These are phyloP conservation scores for Drosophila bocqueti DNA, from an alignment of 1,140 invertebrate species.

Conservation along the genomic window DNA sequence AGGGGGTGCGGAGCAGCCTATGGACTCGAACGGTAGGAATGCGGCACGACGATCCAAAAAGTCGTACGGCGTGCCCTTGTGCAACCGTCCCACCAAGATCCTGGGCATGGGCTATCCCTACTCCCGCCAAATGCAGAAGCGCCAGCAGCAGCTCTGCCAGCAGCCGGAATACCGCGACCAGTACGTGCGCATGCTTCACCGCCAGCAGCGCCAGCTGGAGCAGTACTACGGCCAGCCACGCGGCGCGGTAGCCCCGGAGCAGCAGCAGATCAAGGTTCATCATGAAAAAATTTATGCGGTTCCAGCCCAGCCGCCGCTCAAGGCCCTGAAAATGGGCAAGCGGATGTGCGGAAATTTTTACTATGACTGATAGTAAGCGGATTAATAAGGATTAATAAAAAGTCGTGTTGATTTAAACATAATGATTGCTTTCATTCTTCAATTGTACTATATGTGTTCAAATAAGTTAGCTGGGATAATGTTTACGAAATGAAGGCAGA, in stretches of 20 bases:
- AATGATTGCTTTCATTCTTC: background rate
- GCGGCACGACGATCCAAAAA: background rate
- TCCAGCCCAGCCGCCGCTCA: slow-evolving; percentile 22
- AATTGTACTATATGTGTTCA: too few species aligned
- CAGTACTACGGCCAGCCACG: background rate
- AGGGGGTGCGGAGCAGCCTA: background rate
- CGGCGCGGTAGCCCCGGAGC: background rate
- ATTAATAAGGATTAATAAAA: background rate
- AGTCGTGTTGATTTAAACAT: background rate
- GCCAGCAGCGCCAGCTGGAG: slow-evolving; percentile 16
- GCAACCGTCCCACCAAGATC: slow-evolving; percentile 30
- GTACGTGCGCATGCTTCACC: slow-evolving; percentile 15
- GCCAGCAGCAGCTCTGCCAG: slow-evolving; percentile 35
- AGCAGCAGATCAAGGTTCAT: background rate
- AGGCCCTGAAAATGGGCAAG: background rate
- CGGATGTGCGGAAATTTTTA: slow-evolving; percentile 69
- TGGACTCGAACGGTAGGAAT: background rate
- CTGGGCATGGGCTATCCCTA: slow-evolving; percentile 19
- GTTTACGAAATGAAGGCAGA: too few species aligned
- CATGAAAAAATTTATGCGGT: slow-evolving; percentile 16
- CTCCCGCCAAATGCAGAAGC: slow-evolving; percentile 13
- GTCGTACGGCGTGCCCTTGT: slow-evolving; percentile 38
- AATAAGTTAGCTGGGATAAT: too few species aligned
- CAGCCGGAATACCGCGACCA: slow-evolving; percentile 29
- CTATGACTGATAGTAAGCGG: slow-evolving; percentile 21